Evolutionary conservation across 2,113 vertebrate species (phyloP).

Genomic region (Grammomys surdaster): DNA sequence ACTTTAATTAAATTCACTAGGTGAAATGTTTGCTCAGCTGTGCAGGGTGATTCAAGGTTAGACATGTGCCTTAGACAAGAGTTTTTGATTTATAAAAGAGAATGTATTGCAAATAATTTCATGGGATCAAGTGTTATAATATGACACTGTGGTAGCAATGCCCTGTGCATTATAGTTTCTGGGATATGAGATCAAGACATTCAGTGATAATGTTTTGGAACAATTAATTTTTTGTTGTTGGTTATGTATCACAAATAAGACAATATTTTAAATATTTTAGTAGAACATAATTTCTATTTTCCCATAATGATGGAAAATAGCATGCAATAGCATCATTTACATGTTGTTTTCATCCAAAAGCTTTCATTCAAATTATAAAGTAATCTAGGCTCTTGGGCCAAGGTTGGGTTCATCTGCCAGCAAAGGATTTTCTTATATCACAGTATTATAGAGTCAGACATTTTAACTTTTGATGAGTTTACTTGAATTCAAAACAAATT

Average conservation of each 20-base stretch:
- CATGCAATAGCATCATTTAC: not conserved
- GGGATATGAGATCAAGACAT: not conserved
- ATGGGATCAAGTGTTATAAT: not conserved
- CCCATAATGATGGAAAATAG: not conserved
- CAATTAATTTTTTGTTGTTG: not conserved
- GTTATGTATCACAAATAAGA: not conserved
- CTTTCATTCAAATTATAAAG: not conserved
- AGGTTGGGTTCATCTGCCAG: not conserved
- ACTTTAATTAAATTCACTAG: conserved; percentile 59
- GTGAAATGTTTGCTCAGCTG: conserved; percentile 65
- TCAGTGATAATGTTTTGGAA: not conserved
- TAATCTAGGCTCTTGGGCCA: not conserved
- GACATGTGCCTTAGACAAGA: not conserved
- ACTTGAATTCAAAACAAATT: not conserved
- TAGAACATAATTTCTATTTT: not conserved
- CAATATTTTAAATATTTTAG: not conserved
- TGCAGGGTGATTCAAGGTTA: conserved; percentile 49
- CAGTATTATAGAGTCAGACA: not conserved
- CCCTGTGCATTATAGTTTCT: not conserved
- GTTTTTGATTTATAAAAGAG: not conserved
- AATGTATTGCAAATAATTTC: conserved; percentile 4
- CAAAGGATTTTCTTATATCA: not conserved
- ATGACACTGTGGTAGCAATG: not conserved
- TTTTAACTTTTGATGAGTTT: not conserved
- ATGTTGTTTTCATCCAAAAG: not conserved